Evolutionary conservation across 2,797 vertebrate species (phyloP).

Genomic region (Diglossa cyanea): DNA sequence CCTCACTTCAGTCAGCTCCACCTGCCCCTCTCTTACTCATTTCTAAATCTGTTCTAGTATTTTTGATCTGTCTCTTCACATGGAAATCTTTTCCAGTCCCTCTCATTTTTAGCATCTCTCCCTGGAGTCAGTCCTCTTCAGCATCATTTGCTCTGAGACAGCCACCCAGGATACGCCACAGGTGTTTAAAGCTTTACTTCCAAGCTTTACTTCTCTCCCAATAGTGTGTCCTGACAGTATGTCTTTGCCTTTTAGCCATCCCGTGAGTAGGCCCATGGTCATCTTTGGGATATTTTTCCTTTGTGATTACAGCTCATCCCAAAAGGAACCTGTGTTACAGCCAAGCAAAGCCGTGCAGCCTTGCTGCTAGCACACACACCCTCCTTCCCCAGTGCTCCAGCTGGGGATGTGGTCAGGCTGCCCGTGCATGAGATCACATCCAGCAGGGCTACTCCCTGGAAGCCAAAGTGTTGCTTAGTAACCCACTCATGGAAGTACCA

Average conservation of each 20-base stretch:
- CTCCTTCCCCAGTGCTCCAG: slow-evolving; percentile 9
- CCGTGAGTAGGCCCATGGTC: accelerated
- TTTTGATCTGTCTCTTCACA: background rate
- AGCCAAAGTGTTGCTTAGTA: slow-evolving; percentile 70
- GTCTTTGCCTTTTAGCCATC: background rate
- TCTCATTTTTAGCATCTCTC: background rate
- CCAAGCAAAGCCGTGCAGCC: background rate
- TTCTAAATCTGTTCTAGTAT: background rate
- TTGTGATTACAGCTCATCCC: background rate
- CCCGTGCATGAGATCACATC: slow-evolving; percentile 33
- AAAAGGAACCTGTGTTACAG: background rate
- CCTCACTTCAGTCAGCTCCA: background rate
- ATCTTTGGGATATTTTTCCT: background rate
- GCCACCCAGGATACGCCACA: background rate
- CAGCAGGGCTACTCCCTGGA: slow-evolving; percentile 55
- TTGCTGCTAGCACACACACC: background rate
- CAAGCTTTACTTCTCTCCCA: background rate
- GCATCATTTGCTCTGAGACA: background rate
- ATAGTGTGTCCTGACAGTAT: accelerated
- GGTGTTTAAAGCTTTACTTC: background rate
- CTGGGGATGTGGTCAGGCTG: slow-evolving; percentile 52
- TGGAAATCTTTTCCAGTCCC: background rate
- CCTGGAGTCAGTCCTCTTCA: background rate
- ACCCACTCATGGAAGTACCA: slow-evolving; percentile 63
- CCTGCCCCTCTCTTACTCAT: background rate